These are phyloP conservation scores for Hyla sarda DNA, from an alignment of 2,113 vertebrate genomes.

Conservation along the genomic window DNA sequence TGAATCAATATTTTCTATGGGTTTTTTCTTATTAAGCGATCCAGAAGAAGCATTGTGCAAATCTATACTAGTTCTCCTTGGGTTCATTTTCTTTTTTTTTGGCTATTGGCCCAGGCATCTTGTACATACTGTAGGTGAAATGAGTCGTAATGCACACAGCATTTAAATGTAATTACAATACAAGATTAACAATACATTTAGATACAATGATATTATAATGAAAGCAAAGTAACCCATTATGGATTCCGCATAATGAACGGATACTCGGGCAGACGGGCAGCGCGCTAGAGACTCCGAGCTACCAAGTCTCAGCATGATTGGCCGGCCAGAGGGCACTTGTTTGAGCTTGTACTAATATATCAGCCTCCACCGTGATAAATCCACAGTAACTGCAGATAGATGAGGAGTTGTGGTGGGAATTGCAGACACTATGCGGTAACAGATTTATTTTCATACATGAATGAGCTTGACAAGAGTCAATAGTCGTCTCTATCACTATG, in stretches of 20 bases:
- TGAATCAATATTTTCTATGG: background rate
- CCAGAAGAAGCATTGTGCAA: background rate
- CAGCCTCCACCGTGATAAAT: conserved; percentile 20
- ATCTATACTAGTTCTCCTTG: background rate
- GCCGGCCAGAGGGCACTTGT: conserved; percentile 3
- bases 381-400: background rate
- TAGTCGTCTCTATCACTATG: background rate
- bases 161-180: conserved; percentile 33
- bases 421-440: conserved; percentile 16
- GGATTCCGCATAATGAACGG: conserved; percentile 4
- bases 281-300: background rate
- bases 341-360: conserved; percentile 21
- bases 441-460: conserved; percentile 15
- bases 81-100: background rate
- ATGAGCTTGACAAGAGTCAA: conserved; percentile 8
- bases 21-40: background rate
- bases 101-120: background rate
- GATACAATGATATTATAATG: conserved; percentile 18
- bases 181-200: conserved; percentile 24
- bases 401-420: background rate
- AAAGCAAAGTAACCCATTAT: conserved; percentile 5
- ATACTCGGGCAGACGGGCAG: background rate
- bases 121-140: conserved; percentile 18
- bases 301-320: background rate
- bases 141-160: conserved; percentile 36